Conservation (phyloP, 2,888 invertebrate species). For the Agrotis exclamationis region DNA sequence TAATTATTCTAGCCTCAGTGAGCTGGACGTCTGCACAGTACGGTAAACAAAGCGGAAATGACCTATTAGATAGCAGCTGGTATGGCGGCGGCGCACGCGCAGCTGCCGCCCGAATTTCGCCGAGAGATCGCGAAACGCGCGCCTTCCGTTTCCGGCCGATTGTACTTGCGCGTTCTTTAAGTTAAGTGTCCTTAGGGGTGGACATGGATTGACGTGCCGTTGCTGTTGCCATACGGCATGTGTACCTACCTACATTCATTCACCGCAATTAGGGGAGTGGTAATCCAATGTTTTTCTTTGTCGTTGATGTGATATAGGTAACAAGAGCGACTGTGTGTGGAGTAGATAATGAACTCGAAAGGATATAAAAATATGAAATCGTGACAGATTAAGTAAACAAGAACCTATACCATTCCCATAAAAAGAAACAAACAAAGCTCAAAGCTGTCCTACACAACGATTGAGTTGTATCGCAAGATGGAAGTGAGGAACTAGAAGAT, state of each 20-base stretch:
- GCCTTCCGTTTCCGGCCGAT: slow-evolving; percentile 90
- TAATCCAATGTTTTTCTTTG: slow-evolving; percentile 66
- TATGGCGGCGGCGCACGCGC: slow-evolving; percentile 80
- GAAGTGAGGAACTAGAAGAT: too few species aligned
- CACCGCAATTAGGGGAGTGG: slow-evolving; percentile 68
- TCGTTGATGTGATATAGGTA: slow-evolving; percentile 40
- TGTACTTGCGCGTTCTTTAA: slow-evolving; percentile 79
- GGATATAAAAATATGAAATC: too few species aligned
- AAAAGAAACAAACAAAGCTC: too few species aligned
- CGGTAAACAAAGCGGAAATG: slow-evolving; percentile 84
- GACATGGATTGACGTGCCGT: slow-evolving; percentile 80
- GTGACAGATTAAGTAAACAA: too few species aligned
- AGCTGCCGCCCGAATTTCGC: slow-evolving; percentile 89
- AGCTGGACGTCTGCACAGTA: slow-evolving; percentile 64
- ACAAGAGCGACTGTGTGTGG: slow-evolving; percentile 7
- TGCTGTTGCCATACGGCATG: slow-evolving; percentile 49
- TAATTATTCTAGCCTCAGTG: slow-evolving; percentile 60
- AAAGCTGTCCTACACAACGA: neutral
- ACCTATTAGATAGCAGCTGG: slow-evolving; percentile 87
- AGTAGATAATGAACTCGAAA: neutral
- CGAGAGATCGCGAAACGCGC: slow-evolving; percentile 90
- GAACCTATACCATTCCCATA: too few species aligned
- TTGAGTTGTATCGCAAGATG: too few species aligned
- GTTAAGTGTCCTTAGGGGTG: slow-evolving; percentile 74
- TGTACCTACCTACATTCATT: slow-evolving; percentile 45